Percentiles rank a stretch among this genome's conserved stretches.
Evolutionary conservation across 2,797 vertebrate genomes (phyloP).

Genomic region (Protosalanx chinensis): DNA sequence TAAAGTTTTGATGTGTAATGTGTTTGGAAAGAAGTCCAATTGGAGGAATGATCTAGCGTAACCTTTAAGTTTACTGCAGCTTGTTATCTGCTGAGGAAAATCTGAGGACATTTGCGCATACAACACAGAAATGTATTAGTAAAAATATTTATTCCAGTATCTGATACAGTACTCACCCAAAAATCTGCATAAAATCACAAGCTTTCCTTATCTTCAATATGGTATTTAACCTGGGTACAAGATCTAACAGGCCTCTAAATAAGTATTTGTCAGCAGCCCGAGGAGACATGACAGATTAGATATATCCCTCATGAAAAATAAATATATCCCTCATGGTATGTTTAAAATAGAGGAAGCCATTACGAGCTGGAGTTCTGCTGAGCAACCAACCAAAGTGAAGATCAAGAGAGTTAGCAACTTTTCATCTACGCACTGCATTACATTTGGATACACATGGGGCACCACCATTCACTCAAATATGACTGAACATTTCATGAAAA

Average conservation of each 20-base stretch:
- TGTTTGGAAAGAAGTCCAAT: neutral
- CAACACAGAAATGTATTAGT: neutral
- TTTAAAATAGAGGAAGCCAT: constrained; percentile 69
- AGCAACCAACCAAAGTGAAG: constrained; percentile 45
- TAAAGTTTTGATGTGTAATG: neutral
- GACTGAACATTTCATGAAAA: constrained; percentile 58
- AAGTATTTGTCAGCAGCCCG: constrained; percentile 62
- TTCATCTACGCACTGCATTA: constrained; percentile 50
- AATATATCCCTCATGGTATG: constrained; percentile 66
- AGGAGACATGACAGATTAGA: constrained; percentile 61
- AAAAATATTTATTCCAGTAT: neutral
- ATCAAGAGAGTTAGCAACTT: constrained; percentile 65
- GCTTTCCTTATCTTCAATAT: constrained; percentile 15
- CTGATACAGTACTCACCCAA: neutral
- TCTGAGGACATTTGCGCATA: no score
- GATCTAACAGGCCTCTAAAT: constrained; percentile 38
- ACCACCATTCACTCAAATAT: constrained; percentile 42
- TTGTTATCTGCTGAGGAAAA: neutral
- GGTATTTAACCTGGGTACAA: constrained; percentile 30
- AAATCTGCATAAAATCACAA: neutral
- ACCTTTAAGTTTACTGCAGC: neutral
- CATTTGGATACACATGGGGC: constrained; percentile 49
- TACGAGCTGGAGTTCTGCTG: constrained; percentile 48
- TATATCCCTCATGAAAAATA: constrained; percentile 67
- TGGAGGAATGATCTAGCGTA: neutral